phyloP scores from a whole-genome alignment of 2,113 vertebrate species.

The Myotis lucifugus region DNA sequence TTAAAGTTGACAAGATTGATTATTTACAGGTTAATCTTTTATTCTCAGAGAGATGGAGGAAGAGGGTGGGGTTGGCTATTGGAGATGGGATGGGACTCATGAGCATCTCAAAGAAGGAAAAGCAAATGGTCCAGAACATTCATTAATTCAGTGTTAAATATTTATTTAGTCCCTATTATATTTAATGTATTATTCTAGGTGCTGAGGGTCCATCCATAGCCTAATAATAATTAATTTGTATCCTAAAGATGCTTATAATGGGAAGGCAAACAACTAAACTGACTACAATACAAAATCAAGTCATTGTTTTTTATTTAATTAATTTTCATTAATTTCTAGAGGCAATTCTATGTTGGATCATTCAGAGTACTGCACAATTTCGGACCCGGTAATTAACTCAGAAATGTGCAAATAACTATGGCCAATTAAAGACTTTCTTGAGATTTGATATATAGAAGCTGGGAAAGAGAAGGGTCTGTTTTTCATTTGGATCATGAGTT shows the following conservation, averaged over 20 bases:
- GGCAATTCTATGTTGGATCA: neutral
- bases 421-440: neutral
- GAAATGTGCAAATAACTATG: neutral
- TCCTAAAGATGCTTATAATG: constrained; percentile 21
- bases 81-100: neutral
- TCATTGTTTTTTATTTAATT: neutral
- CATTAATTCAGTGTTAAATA: neutral
- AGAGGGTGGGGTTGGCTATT: neutral
- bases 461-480: neutral
- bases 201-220: neutral
- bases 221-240: constrained; percentile 52
- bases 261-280: neutral
- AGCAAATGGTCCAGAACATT: neutral
- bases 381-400: neutral
- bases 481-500: neutral
- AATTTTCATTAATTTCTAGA: constrained; percentile 37
- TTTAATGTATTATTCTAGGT: neutral
- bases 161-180: constrained; percentile 4
- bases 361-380: neutral
- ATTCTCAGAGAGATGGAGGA: neutral
- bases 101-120: neutral
- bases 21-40: neutral
- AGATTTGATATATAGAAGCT: neutral
- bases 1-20: neutral
- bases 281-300: constrained; percentile 41